Evolutionary conservation across 1,140 invertebrate genomes (phyloP).

Genomic region (Brachionus sp.): DNA sequence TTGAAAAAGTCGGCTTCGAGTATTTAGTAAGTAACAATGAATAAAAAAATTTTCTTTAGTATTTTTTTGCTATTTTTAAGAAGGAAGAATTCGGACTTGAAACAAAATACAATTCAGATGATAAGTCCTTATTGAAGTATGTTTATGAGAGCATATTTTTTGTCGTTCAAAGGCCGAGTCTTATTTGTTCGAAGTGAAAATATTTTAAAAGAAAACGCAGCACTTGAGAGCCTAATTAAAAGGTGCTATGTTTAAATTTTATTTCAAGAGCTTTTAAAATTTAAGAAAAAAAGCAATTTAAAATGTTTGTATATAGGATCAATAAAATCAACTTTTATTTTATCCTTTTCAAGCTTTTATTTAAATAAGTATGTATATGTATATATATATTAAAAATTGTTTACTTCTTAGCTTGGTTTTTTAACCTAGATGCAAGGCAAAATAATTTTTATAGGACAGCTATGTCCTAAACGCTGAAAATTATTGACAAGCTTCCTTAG

Average conservation of each 20-base stretch:
- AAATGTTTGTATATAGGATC: constrained; percentile 6
- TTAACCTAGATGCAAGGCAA: not conserved
- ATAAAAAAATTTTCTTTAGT: not conserved
- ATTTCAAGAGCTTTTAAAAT: not conserved
- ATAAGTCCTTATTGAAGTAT: constrained; percentile 32
- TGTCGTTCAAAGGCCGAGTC: not conserved
- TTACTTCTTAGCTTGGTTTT: not conserved
- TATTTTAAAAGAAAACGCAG: not conserved
- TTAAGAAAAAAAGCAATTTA: not conserved
- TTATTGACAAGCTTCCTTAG: not conserved
- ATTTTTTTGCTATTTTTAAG: not conserved
- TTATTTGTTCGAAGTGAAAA: not conserved
- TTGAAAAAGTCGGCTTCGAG: constrained; percentile 78
- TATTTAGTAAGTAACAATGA: constrained; percentile 66
- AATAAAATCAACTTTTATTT: not conserved
- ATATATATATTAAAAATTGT: not conserved
- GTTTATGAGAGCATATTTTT: constrained; percentile 37
- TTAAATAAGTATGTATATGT: not conserved
- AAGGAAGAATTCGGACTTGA: constrained; percentile 16
- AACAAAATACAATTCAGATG: not conserved
- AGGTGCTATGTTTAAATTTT: not conserved
- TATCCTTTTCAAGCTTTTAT: not conserved
- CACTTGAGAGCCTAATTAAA: not conserved
- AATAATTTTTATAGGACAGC: not conserved
- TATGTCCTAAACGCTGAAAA: not conserved